phyloP scores from a whole-genome alignment of 2,797 vertebrate species.

The Sebastes flavidus region DNA sequence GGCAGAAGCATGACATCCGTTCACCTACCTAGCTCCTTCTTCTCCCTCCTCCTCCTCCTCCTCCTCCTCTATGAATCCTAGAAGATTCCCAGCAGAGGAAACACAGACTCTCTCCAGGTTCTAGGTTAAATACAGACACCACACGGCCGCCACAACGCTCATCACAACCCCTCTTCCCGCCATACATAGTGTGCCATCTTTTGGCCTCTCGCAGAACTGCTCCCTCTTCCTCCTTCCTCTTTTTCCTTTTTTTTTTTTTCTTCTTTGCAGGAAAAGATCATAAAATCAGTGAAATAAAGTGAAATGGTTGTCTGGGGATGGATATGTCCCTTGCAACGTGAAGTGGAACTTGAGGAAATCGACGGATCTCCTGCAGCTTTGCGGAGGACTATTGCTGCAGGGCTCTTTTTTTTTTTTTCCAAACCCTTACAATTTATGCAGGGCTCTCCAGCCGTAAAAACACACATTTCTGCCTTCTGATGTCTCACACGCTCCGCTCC shows the following conservation, averaged over 20 bases:
- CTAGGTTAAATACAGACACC: conserved; percentile 78
- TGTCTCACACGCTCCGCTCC: conserved; percentile 45
- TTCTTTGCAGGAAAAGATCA: conserved; percentile 59
- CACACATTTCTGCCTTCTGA: conserved; percentile 66
- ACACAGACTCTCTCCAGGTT: conserved; percentile 76
- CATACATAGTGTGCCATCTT: conserved; percentile 84
- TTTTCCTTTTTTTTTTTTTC: neutral
- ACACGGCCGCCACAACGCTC: conserved; percentile 48
- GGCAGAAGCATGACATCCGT: conserved; percentile 67
- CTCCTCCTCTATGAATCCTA: conserved; percentile 61
- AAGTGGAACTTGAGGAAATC: conserved; percentile 78
- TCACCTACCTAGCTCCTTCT: conserved; percentile 70
- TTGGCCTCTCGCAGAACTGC: conserved; percentile 73
- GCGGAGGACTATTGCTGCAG: conserved; percentile 57
- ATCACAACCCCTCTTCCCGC: conserved; percentile 36
- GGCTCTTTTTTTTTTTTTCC: conserved; percentile 11
- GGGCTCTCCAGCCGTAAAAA: conserved; percentile 63
- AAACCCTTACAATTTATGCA: conserved; percentile 70
- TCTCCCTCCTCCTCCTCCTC: conserved; percentile 45
- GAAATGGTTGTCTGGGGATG: conserved; percentile 74
- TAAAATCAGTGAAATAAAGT: conserved; percentile 78
- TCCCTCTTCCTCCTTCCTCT: neutral
- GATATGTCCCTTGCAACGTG: conserved; percentile 74
- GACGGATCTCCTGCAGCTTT: conserved; percentile 70
- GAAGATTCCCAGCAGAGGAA: conserved; percentile 78